Conservation (phyloP, 1,140 invertebrate species). For the Zaprionus gabonicus region DNA sequence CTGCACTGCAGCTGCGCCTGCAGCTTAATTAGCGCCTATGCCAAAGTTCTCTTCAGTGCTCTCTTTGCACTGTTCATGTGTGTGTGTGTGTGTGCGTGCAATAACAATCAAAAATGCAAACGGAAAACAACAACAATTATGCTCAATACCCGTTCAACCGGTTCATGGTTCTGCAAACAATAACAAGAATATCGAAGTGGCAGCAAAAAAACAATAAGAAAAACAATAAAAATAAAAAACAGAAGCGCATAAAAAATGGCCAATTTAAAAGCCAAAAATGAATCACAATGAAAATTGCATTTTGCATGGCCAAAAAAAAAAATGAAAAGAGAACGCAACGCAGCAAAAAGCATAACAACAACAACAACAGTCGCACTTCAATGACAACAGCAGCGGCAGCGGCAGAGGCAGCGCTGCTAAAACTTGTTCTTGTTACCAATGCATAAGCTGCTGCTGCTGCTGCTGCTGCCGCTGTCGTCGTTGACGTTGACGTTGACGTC, state of each 20-base stretch:
- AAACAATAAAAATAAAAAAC: conserved; percentile 6
- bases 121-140: conserved; percentile 39
- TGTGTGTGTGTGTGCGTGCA: conserved; percentile 19
- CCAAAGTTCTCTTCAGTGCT: background rate
- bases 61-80: background rate
- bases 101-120: conserved; percentile 46
- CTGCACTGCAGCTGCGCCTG: conserved; percentile 3
- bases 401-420: background rate
- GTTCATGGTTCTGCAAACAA: conserved; percentile 36
- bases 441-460: conserved; percentile 12
- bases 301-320: conserved; percentile 32
- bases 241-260: conserved; percentile 32
- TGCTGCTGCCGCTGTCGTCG: conserved; percentile 9
- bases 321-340: conserved; percentile 11
- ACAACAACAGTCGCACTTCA: conserved; percentile 17
- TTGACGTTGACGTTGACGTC: conserved; percentile 15
- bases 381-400: conserved; percentile 12
- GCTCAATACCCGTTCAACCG: conserved; percentile 39
- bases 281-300: conserved; percentile 55
- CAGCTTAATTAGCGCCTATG: conserved; percentile 4
- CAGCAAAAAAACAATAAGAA: conserved; percentile 3
- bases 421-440: conserved; percentile 39
- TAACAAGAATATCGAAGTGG: conserved; percentile 21
- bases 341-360: conserved; percentile 22
- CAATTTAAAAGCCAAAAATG: conserved; percentile 48